These are phyloP conservation scores for Stenichneumon culpator DNA, from an alignment of 2,888 invertebrate genomes.

Conservation along the genomic window DNA sequence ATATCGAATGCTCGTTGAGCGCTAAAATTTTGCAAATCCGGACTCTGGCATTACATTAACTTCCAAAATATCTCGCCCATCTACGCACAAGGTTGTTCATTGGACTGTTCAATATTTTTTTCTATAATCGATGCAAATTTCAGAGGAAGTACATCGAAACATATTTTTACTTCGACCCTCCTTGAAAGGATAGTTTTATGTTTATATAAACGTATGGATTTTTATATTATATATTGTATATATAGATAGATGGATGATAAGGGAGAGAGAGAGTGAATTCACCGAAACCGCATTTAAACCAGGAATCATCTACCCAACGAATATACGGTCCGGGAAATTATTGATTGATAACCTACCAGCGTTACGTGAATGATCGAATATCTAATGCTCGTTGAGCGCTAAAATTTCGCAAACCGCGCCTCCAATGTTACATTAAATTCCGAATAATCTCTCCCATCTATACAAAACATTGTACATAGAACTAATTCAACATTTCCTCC, in stretches of 20 bases:
- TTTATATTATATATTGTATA: neutral
- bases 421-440: neutral
- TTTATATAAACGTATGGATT: neutral
- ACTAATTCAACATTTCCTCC: neutral
- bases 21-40: neutral
- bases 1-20: slow-evolving; percentile 1
- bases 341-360: slow-evolving; percentile 2
- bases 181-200: neutral
- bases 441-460: neutral
- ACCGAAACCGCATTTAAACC: slow-evolving; percentile 55
- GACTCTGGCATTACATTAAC: neutral
- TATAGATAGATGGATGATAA: slow-evolving; percentile 1
- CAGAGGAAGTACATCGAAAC: neutral
- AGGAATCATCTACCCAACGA: slow-evolving; percentile 40
- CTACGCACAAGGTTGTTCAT: too few relatives aligned
- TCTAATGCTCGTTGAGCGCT: neutral
- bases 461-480: neutral
- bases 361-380: neutral
- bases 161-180: neutral
- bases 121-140: neutral
- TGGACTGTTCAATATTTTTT: neutral
- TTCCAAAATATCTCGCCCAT: neutral
- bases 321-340: slow-evolving; percentile 25
- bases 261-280: slow-evolving; percentile 28
- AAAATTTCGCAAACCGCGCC: neutral